phyloP scores from a whole-genome alignment of 2,113 vertebrate genomes.

The Seriola aureovittata region DNA sequence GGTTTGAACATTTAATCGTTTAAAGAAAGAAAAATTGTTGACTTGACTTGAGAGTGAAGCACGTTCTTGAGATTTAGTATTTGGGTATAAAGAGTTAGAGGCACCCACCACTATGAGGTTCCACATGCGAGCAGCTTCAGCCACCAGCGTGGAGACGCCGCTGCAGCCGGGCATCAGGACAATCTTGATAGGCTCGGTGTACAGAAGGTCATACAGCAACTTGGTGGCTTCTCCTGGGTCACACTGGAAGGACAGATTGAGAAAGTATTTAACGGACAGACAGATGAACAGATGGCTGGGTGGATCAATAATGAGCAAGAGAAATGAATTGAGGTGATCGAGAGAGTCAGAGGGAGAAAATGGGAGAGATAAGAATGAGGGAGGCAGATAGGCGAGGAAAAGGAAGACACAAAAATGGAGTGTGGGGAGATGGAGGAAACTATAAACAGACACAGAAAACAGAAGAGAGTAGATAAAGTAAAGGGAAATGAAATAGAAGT shows the following conservation, averaged over 20 bases:
- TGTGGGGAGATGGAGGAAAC: conserved; percentile 9
- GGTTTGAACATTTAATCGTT: too few relatives aligned
- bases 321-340: conserved; percentile 41
- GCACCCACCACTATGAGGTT: conserved; percentile 94
- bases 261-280: conserved; percentile 19
- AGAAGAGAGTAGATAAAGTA: conserved; percentile 26
- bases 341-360: conserved; percentile 1
- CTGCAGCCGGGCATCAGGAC: conserved; percentile 96
- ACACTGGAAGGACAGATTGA: conserved; percentile 83
- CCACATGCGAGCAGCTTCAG: conserved; percentile 96
- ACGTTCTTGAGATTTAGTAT: not conserved
- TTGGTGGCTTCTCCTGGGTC: conserved; percentile 95
- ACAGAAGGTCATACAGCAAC: conserved; percentile 94
- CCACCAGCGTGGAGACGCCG: conserved; percentile 94
- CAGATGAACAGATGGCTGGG: conserved; percentile 27
- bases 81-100: not conserved
- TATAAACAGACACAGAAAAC: conserved; percentile 30
- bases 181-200: conserved; percentile 97
- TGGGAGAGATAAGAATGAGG: conserved; percentile 22
- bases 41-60: not conserved
- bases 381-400: conserved; percentile 35
- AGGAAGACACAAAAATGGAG: conserved; percentile 32
- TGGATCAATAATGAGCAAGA: conserved; percentile 37
- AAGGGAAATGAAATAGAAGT: conserved; percentile 40
- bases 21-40: too few relatives aligned